Evolutionary conservation across 2,113 vertebrate species (phyloP), one percentile per base, ranked within the genome.

Genomic region (Trinectes maculatus): DNA sequence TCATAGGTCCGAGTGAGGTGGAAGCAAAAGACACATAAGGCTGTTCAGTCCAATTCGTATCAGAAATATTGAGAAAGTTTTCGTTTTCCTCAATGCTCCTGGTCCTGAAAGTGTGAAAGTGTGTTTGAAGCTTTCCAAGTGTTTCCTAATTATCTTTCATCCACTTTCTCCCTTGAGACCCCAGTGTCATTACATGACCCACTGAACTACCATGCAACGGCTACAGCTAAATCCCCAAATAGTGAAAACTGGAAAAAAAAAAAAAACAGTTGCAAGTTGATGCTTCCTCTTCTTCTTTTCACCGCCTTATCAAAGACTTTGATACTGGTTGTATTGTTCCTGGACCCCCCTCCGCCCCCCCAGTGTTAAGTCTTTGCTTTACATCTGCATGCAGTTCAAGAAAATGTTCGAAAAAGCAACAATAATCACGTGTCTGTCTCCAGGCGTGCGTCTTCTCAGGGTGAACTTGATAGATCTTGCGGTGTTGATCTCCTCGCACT

Each of bases 251-350:
- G n/a, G n/a, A n/a, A n/a, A n/a, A n/a, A 76, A 67, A 69, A 4
- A 4, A 74, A 18, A 75, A 56, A 64, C 60, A 64, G 44, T 0
- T n/a, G n/a, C 55, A 69, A 1, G 3, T 64, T 58, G 33, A 12
- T n/a, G n/a, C n/a, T 46, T 84, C 42, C 34, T 69, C 28, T 16
- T 68, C 58, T 56, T 77, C 18, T 37, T 54, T 75, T 67, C 48
- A 71, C 18, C 31, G 66, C 43, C 16, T 60, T 25, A 29, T 44
- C n/a, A 37, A 66, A 66, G 11, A 24, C 10, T 43, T 33, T 39
- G 55, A 31, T 72, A 39, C 26, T 59, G 24, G 26, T 18, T 21
- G 48, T 40, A 19, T 47, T 69, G 37, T 54, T 62, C 72, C 63
- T 69, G 28, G 25, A 62, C 39, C 69, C 57, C 47, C 67, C 62